These are phyloP conservation scores for Cygnus buccinator DNA, from an alignment of 2,113 vertebrate species.

Conservation along the genomic window DNA sequence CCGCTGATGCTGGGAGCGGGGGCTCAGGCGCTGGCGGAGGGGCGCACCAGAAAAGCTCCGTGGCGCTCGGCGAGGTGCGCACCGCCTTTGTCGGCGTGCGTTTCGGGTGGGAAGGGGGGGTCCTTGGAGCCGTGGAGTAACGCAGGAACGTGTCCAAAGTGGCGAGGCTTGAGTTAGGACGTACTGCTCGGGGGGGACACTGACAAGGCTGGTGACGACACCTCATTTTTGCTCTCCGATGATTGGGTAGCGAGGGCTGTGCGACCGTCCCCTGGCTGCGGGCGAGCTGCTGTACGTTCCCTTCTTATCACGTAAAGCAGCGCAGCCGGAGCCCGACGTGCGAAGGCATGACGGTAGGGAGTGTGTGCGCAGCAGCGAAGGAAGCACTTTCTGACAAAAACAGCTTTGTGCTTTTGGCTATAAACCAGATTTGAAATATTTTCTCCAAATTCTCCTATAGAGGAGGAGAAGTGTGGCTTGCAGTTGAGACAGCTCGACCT, in stretches of 20 bases:
- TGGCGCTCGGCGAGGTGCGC: not conserved
- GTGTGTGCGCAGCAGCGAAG: not conserved
- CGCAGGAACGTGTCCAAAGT: fast-evolving
- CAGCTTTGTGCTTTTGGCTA: constrained; percentile 12
- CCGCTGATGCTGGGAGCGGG: not conserved
- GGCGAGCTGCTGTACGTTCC: not conserved
- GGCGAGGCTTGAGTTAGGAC: not conserved
- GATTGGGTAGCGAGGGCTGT: not conserved
- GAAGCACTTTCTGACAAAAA: constrained; percentile 2
- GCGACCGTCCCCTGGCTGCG: not conserved
- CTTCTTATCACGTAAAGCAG: constrained; percentile 46
- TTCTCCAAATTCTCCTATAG: not conserved
- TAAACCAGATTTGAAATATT: constrained; percentile 24
- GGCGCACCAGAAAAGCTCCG: not conserved
- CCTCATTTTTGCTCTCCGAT: not conserved
- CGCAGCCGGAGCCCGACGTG: not conserved
- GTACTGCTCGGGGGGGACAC: not conserved
- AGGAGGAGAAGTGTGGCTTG: not conserved
- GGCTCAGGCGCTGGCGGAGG: not conserved
- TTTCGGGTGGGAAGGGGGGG: not conserved
- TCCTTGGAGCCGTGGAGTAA: not conserved
- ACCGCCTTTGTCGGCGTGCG: too few species aligned
- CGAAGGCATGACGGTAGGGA: not conserved
- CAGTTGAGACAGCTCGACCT: constrained; percentile 30
- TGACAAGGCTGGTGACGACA: not conserved